Conservation (phyloP, 2,888 invertebrate genomes). For the Leucoma salicis region DNA sequence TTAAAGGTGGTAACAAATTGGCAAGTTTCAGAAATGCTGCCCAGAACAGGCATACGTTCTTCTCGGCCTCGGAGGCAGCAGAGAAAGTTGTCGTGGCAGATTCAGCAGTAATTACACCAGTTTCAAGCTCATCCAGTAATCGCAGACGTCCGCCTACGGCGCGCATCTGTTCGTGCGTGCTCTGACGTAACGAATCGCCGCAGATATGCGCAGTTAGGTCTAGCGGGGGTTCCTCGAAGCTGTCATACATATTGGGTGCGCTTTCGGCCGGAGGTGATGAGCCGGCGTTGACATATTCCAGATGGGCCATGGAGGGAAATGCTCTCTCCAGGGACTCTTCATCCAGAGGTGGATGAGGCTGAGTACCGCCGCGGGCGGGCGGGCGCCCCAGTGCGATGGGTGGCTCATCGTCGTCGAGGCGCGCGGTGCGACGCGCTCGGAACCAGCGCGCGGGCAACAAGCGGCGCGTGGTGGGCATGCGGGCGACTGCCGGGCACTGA, state of each 20-base stretch:
- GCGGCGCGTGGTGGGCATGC: slow-evolving; percentile 70
- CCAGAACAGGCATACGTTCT: slow-evolving; percentile 88
- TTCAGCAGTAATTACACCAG: slow-evolving; percentile 83
- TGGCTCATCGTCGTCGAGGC: slow-evolving; percentile 43
- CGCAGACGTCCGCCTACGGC: slow-evolving; percentile 85
- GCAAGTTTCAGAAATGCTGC: slow-evolving; percentile 87
- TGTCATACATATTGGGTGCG: slow-evolving; percentile 91
- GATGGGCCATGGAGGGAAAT: slow-evolving; percentile 85
- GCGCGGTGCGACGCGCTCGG: slow-evolving; percentile 47
- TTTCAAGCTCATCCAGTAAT: slow-evolving; percentile 88
- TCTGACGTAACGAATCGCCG: slow-evolving; percentile 87
- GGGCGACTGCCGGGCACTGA: slow-evolving; percentile 60
- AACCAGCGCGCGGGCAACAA: slow-evolving; percentile 67
- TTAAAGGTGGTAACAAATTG: slow-evolving; percentile 84
- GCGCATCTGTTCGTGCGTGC: slow-evolving; percentile 88
- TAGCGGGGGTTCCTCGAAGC: slow-evolving; percentile 87
- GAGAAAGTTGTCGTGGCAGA: slow-evolving; percentile 77
- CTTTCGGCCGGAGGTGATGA: slow-evolving; percentile 91
- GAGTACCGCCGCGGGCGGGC: slow-evolving; percentile 54
- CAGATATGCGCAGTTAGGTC: slow-evolving; percentile 88
- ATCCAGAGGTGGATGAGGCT: slow-evolving; percentile 47
- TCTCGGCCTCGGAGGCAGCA: slow-evolving; percentile 84
- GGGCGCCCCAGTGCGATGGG: slow-evolving; percentile 45
- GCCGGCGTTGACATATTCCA: slow-evolving; percentile 90
- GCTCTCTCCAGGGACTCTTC: slow-evolving; percentile 84